Evolutionary conservation across 2,888 invertebrate genomes (phyloP).

Genomic region (Oscheius sp.): DNA sequence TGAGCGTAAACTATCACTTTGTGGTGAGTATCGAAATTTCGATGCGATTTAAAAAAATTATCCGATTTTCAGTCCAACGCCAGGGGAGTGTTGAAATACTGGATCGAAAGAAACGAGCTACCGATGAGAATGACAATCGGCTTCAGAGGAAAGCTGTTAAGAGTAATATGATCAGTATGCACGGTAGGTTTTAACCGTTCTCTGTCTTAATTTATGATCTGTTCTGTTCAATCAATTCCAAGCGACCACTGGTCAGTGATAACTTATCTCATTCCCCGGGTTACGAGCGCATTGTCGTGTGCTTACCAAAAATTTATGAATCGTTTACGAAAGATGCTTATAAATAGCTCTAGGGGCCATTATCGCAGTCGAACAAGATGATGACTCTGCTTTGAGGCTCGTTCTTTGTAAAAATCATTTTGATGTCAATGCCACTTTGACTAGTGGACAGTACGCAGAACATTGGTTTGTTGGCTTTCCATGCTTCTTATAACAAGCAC

Average conservation of each 20-base stretch:
- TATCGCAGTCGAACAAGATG: conserved; percentile 93
- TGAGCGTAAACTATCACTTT: background rate
- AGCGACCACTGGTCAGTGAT: conserved; percentile 1
- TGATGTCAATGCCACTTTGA: conserved; percentile 82
- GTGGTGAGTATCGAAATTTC: background rate
- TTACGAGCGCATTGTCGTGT: background rate
- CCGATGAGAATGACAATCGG: conserved; percentile 44
- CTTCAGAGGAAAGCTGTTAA: conserved; percentile 56
- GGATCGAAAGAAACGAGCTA: conserved; percentile 35
- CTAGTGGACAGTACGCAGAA: conserved; percentile 29
- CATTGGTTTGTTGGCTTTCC: conserved; percentile 73
- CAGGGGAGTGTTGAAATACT: conserved; percentile 59
- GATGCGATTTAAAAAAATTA: background rate
- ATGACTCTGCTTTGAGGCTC: conserved; percentile 87
- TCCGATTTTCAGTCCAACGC: conserved; percentile 44
- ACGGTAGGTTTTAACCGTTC: conserved; percentile 35
- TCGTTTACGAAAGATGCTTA: background rate
- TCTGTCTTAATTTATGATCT: background rate
- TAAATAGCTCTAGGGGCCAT: conserved; percentile 74
- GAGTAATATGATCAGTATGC: conserved; percentile 59
- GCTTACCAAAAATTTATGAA: background rate
- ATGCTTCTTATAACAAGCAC: background rate
- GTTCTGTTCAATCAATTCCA: background rate
- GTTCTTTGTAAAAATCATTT: conserved; percentile 90
- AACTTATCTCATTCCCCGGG: background rate